Base-by-base conservation (phyloP, 1,140 invertebrate genomes). In the Drosophila parvula region DNA sequence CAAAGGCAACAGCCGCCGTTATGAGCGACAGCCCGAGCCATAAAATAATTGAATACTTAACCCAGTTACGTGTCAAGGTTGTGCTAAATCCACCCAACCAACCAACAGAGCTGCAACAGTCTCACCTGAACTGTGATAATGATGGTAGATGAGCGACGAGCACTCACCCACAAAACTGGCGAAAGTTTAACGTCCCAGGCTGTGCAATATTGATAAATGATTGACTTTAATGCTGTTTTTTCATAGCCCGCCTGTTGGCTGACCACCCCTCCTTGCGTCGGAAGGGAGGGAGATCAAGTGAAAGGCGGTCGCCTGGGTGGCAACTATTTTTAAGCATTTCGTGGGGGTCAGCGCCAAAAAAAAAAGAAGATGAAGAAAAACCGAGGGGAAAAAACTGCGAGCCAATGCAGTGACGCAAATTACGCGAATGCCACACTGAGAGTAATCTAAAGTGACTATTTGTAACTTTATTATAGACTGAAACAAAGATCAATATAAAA, bases 331-430 rank as follows among this genome's bases (percentile, higher is more conserved):
- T 69, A 71, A 70, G 30, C 64, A 58, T 70, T 34, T 53, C 50
- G 48, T 70, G 40, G 38, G 56, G 58, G 48, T 47, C 30, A 36
- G 32, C 11, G 14, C 16, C 12, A 45, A n/a, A 36, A 53, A 48
- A 60, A 30, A 56, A n/a, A 9, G 2, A 12, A 18, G 12, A 53
- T 28, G 7, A 10, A 28, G 43, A 59, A 44, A 27, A 10, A 12
- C 10, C 11, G 11, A 1, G 36, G 51, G n/a, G n/a, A 4, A 27
- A 27, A 60, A 48, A 27, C 5, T 51, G 12, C 34, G 48, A 7
- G 32, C 40, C 40, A 70, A 27, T 48, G 65, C 68, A 70, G 65
- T 71, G 68, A 71, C 68, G 68, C 38, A 71, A 58, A 71, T 71
- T 70, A 58, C 28, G 44, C 36, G 51, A 56, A 59, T 63, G 16